Evolutionary conservation across 1,140 invertebrate genomes (phyloP).

Genomic region (Drosophila kurseongensis): DNA sequence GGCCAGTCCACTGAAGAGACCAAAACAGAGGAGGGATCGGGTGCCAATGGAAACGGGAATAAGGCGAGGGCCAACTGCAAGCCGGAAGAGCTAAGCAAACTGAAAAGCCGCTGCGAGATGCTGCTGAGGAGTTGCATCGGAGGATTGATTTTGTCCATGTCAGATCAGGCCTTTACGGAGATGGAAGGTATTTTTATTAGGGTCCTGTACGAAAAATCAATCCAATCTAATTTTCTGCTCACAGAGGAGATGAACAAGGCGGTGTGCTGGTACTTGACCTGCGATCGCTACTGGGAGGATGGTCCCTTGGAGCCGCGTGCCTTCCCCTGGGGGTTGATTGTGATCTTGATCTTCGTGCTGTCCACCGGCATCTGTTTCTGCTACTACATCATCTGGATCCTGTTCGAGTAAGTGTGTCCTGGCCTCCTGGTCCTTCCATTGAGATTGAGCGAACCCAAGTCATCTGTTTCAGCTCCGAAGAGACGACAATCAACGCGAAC

Average conservation of each 20-base stretch:
- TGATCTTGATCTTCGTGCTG: slow-evolving; percentile 90
- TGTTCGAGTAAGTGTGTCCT: slow-evolving; percentile 91
- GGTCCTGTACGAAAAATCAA: too few relatives aligned
- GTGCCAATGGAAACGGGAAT: slow-evolving; percentile 85
- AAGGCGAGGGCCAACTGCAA: slow-evolving; percentile 92
- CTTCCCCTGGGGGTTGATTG: slow-evolving; percentile 92
- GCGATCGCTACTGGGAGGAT: slow-evolving; percentile 96
- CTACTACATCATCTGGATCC: slow-evolving; percentile 95
- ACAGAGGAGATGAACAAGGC: slow-evolving; percentile 93
- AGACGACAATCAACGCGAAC: slow-evolving; percentile 83
- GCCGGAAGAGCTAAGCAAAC: slow-evolving; percentile 90
- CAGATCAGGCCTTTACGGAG: slow-evolving; percentile 92
- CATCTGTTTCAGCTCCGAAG: slow-evolving; percentile 84
- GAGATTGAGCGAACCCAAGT: slow-evolving; percentile 83
- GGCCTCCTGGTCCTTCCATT: slow-evolving; percentile 28
- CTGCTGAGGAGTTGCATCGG: slow-evolving; percentile 89
- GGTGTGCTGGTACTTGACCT: slow-evolving; percentile 96
- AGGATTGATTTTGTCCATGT: slow-evolving; percentile 91
- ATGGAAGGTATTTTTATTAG: slow-evolving; percentile 87
- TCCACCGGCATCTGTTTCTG: slow-evolving; percentile 93
- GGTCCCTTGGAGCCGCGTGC: slow-evolving; percentile 89
- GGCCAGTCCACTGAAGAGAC: slow-evolving; percentile 42
- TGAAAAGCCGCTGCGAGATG: slow-evolving; percentile 89
- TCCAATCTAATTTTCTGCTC: slow-evolving; percentile 31
- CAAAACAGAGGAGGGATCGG: slow-evolving; percentile 39